Base-by-base conservation (phyloP, 2,888 invertebrate genomes). In the Apeira syringaria region DNA sequence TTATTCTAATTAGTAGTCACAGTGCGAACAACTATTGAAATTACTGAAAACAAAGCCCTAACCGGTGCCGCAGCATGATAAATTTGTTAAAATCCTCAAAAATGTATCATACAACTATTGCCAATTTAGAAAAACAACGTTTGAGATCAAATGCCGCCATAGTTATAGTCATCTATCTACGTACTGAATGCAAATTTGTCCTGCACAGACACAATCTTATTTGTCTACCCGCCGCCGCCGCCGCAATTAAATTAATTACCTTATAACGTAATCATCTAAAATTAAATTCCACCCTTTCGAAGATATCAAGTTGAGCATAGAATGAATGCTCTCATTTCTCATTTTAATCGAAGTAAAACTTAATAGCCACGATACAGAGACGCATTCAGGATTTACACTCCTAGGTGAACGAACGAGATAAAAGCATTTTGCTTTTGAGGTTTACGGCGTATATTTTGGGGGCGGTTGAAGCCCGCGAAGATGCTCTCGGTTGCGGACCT, bases 331-430 rank as follows among this genome's bases (percentile, higher is more conserved):
- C 68, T 77, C 74, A 85, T 89, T 84, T 88, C 86, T 89, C 87
- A 87, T 87, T 83, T 86, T 74, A 82, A 80, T 80, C 80, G 79
- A 73, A 82, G 80, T 84, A 87, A 86, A 86, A 85, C 87, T 87
- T 88, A 88, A 88, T 85, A 86, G 86, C 85, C 80, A 76, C 76
- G 4, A 12, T 27, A 3, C 44, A 38, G 44, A 27, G 26, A 6
- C 15, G 36, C 2, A 43, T 8, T 12, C 8, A 35, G 15, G 9
- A 3, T 5, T 5, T n/a, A 11, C 25, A 5, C 17, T 11, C 5
- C 5, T 10, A 28, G 40, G 28, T 8, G 11, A 1, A 0, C 5
- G 20, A 7, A 20, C 2, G 5, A 7, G 20, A 2, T 1, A 20
- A 4, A 6, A 6, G 20, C 2, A 20, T 2, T 20, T 1, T 2